Percentiles rank a stretch among this genome's conserved stretches.
phyloP scores from a whole-genome alignment of 2,888 invertebrate genomes.

The Diarsia dahlii region DNA sequence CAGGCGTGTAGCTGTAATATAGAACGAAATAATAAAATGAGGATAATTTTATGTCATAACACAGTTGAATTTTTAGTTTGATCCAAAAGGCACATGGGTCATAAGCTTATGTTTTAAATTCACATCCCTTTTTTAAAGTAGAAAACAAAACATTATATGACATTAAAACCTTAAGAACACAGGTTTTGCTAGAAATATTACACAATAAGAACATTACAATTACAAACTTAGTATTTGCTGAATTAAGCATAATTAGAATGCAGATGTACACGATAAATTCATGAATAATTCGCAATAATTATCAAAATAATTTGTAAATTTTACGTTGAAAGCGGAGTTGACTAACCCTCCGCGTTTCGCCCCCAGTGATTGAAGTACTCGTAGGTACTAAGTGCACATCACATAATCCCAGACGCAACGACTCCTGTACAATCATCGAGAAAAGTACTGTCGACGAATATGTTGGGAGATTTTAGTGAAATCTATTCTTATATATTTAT shows the following conservation, averaged over 20 bases:
- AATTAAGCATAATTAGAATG: conserved; percentile 23
- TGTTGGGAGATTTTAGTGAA: background rate
- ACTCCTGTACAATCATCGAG: conserved; percentile 64
- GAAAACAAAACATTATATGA: too few species aligned
- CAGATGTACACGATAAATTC: conserved; percentile 33
- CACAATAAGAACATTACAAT: background rate
- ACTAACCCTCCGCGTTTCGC: conserved; percentile 50
- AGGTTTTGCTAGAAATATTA: background rate
- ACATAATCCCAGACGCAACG: conserved; percentile 74
- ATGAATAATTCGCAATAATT: conserved; percentile 61
- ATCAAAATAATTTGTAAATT: conserved; percentile 66
- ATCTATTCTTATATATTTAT: too few species aligned
- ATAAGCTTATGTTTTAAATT: background rate
- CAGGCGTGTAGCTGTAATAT: too few species aligned
- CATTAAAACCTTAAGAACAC: background rate
- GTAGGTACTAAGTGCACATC: conserved; percentile 76
- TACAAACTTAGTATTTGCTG: background rate
- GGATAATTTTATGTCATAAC: background rate
- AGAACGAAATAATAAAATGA: too few species aligned
- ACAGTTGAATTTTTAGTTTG: background rate
- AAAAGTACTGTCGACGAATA: conserved; percentile 56
- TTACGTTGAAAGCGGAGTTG: conserved; percentile 57
- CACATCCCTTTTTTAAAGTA: too few species aligned
- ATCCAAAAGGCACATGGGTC: background rate
- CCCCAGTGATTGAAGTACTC: conserved; percentile 70